These are phyloP conservation scores for Artibeus jamaicensis DNA, from an alignment of 2,797 vertebrate genomes.

Conservation along the genomic window DNA sequence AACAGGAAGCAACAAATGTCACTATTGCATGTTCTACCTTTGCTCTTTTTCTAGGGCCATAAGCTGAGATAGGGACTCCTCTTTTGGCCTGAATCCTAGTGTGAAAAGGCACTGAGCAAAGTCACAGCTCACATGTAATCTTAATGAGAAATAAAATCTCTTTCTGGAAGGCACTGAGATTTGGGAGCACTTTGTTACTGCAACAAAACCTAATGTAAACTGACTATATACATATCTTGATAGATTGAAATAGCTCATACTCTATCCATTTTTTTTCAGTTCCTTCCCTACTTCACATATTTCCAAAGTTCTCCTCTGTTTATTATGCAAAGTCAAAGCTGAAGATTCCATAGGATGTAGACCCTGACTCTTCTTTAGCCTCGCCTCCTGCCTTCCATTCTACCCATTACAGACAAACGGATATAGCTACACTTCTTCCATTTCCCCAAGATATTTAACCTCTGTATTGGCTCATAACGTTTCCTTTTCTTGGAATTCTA, in stretches of 20 bases:
- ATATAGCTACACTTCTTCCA: not conserved
- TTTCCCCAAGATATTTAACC: not conserved
- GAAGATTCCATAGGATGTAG: not conserved
- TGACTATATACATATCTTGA: not conserved
- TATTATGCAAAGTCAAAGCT: not conserved
- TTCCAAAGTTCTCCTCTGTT: not conserved
- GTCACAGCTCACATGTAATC: too few relatives aligned
- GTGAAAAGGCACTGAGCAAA: not conserved
- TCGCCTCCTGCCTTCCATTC: not conserved
- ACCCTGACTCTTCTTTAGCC: not conserved
- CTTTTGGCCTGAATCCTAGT: not conserved
- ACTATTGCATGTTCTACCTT: not conserved
- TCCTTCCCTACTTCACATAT: not conserved
- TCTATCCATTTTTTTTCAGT: not conserved
- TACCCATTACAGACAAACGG: not conserved
- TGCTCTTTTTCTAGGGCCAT: not conserved
- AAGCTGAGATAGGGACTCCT: not conserved
- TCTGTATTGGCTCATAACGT: not conserved
- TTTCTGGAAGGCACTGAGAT: not conserved
- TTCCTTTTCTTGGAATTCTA: not conserved
- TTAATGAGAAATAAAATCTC: not conserved
- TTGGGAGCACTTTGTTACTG: not conserved
- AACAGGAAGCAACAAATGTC: not conserved
- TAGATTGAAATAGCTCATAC: not conserved
- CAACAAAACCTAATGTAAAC: not conserved